Conservation (phyloP, 2,888 invertebrate species). For the Ellobium chinense region DNA sequence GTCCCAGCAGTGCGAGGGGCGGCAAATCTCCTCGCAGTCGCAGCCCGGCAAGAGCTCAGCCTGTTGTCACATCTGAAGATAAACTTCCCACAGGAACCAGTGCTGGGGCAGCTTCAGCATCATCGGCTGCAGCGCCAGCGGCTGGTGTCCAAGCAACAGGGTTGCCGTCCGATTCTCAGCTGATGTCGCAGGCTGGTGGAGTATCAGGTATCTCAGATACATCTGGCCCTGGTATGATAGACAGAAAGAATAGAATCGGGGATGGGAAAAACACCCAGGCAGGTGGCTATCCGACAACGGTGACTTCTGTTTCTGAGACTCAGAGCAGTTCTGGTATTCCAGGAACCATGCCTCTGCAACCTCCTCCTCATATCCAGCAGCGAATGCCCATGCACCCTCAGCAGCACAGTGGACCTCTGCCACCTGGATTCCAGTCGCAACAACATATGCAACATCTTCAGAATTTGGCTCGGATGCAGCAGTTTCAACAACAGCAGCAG, state of each 20-base stretch:
- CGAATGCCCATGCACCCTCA: conserved; percentile 37
- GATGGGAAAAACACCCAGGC: conserved; percentile 20
- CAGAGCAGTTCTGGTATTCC: neutral
- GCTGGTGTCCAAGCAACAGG: neutral
- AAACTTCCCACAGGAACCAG: neutral
- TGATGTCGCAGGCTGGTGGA: conserved; percentile 3
- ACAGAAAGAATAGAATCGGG: neutral
- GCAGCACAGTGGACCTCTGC: conserved; percentile 18
- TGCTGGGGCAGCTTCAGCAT: neutral
- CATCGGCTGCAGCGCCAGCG: conserved; percentile 38
- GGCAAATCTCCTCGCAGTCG: conserved; percentile 47
- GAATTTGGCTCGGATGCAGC: conserved; percentile 40
- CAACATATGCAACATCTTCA: conserved; percentile 42
- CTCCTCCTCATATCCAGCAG: conserved; percentile 26
- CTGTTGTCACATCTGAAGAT: conserved; percentile 7
- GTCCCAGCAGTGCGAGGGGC: conserved; percentile 41
- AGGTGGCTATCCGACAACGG: neutral
- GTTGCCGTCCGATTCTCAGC: conserved; percentile 21
- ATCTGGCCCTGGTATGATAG: neutral
- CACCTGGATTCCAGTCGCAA: conserved; percentile 44
- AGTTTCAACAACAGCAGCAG: conserved; percentile 46
- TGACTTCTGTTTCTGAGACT: conserved; percentile 10
- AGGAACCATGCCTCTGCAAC: neutral
- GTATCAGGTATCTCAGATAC: conserved; percentile 11
- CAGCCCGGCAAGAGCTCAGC: conserved; percentile 44